Evolutionary conservation across 2,113 vertebrate species (phyloP), one percentile per base, ranked within the genome.

Genomic region (Sylvilagus bachmani): DNA sequence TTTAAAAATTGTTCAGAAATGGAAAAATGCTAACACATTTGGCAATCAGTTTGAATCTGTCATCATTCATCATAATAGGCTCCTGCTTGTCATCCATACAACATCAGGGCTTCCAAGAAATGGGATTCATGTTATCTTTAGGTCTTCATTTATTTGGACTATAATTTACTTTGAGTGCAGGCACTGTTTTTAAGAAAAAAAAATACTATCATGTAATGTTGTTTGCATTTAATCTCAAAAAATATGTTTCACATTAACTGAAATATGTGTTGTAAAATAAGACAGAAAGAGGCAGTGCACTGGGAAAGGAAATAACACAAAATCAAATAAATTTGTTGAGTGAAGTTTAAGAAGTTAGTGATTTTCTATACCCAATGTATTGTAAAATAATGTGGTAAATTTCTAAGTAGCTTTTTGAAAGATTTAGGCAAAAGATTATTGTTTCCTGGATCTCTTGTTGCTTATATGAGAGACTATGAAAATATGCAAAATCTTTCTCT

Each of bases 241-340:
- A 44, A 44, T 44, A 44, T 44, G 44, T 44, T 44, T 44, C 44
- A 62, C 19, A 25, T 31, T 79, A 44, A 64, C 62, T 66, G 16
- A 51, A 86, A 55, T 19, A 0, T 6, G 27, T 6, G 2, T 14
- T 29, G 2, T 44, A 21, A 0, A 66, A 14, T 38, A 38, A 90
- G 29, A 53, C 38, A 9, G 0, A 71, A 19, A 33, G 22, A 74
- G 2, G 4, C 4, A 62, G 8, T 4, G 6, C n/a, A 11, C 2
- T 71, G 22, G 31, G 22, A 24, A 53, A 86, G 71, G 6, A 16
- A n/a, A 27, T 10, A 27, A 31, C 58, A 14, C 10, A 83, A 85
- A 64, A n/a, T 38, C 21, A n/a, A 74, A 51, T 69, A 33, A 24
- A 4, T 31, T 27, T 62, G 51, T 12, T 27, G 27, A 53, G 2